Evolutionary conservation across 2,888 invertebrate genomes (phyloP).

Genomic region (Drosophila stalkeri): DNA sequence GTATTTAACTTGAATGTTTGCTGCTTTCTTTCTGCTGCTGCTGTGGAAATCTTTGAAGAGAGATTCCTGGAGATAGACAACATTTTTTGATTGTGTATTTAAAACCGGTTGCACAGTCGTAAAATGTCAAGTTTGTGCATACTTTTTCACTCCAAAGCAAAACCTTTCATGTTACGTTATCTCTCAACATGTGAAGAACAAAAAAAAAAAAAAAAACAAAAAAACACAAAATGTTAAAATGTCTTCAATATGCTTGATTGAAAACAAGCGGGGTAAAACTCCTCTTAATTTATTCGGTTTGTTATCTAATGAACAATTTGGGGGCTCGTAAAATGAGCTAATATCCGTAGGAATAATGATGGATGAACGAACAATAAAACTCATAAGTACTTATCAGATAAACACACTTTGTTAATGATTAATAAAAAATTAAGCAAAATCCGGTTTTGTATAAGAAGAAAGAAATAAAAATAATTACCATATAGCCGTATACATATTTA

Average conservation of each 20-base stretch:
- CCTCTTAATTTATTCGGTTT: conserved; percentile 2
- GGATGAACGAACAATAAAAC: conserved; percentile 2
- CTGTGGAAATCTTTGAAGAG: background rate
- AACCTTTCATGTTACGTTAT: conserved; percentile 31
- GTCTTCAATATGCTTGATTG: conserved; percentile 31
- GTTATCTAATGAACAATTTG: background rate
- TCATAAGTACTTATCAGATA: background rate
- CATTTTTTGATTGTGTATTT: conserved; percentile 18
- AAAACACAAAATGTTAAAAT: background rate
- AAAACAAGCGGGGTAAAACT: conserved; percentile 7
- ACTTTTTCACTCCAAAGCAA: conserved; percentile 19
- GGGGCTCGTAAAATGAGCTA: conserved; percentile 1
- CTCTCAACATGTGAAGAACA: conserved; percentile 16
- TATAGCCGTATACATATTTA: background rate
- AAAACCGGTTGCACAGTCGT: conserved; percentile 48
- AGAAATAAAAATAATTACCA: conserved; percentile 3
- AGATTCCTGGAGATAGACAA: conserved; percentile 13
- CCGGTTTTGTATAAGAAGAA: background rate
- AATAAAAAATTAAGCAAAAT: background rate
- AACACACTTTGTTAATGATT: background rate
- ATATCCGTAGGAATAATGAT: conserved; percentile 13
- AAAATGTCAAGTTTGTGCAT: conserved; percentile 34
- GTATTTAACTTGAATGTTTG: background rate
- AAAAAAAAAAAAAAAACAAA: conserved; percentile 17
- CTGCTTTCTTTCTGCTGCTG: background rate